phyloP scores from a whole-genome alignment of 1,140 invertebrate genomes.

The Elysia chlorotica region DNA sequence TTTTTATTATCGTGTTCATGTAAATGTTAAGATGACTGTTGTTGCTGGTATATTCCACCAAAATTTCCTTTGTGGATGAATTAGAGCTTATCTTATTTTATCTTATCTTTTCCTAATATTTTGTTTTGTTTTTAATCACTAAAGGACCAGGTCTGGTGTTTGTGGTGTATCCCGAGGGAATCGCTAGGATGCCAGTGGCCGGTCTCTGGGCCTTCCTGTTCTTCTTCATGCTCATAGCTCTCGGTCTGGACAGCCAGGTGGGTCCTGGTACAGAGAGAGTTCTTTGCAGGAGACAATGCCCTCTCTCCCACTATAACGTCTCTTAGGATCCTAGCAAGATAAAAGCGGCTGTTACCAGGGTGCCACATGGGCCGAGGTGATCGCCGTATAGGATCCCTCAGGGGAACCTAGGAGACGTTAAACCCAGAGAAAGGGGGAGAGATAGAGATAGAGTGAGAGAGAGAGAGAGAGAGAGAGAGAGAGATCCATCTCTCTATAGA shows the following conservation, averaged over 20 bases:
- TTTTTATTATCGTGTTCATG: too few relatives aligned
- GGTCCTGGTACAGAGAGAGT: too few relatives aligned
- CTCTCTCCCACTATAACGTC: not conserved
- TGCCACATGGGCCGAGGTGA: not conserved
- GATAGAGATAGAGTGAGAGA: too few relatives aligned
- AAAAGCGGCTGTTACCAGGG: not conserved
- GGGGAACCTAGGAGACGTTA: not conserved
- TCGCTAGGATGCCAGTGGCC: slow-evolving; percentile 89
- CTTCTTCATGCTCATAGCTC: slow-evolving; percentile 94
- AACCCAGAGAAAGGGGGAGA: not conserved
- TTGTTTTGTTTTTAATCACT: too few relatives aligned
- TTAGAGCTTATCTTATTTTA: too few relatives aligned
- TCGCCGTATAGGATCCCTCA: too few relatives aligned
- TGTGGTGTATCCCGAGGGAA: slow-evolving; percentile 94
- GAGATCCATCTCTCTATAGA: too few relatives aligned
- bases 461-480: too few relatives aligned
- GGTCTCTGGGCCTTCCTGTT: slow-evolving; percentile 95
- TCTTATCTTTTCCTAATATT: too few relatives aligned
- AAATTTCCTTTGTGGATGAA: too few relatives aligned
- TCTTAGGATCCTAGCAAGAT: not conserved
- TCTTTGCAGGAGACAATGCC: not conserved
- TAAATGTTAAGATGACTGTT: too few relatives aligned
- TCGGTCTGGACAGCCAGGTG: slow-evolving; percentile 89
- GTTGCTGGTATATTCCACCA: too few relatives aligned
- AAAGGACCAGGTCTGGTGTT: slow-evolving; percentile 93